Evolutionary conservation across 2,113 vertebrate species (phyloP).

Genomic region (Cryptotis parvus): DNA sequence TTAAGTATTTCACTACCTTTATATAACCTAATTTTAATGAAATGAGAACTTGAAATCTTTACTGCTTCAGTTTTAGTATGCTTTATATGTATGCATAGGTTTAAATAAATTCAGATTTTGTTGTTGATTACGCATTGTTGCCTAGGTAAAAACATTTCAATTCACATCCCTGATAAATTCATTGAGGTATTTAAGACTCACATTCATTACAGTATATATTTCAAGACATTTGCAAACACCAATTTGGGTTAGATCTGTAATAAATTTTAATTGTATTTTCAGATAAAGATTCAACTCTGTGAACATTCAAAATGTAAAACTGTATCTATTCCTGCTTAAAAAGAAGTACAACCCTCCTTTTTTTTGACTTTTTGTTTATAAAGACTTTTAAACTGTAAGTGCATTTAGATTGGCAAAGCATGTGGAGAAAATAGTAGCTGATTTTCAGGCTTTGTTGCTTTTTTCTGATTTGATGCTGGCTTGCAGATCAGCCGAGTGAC

Average conservation of each 20-base stretch:
- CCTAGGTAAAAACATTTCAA: constrained; percentile 3
- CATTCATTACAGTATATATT: background rate
- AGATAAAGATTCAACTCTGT: constrained; percentile 4
- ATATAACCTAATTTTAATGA: background rate
- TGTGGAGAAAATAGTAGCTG: background rate
- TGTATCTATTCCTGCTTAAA: background rate
- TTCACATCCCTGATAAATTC: background rate
- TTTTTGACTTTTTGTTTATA: background rate
- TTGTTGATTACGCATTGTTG: background rate
- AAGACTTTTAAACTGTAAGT: background rate
- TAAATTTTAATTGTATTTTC: background rate
- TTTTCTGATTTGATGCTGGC: background rate
- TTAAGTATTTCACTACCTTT: background rate
- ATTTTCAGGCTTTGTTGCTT: background rate
- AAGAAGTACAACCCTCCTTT: background rate
- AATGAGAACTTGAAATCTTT: background rate
- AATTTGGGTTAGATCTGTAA: background rate
- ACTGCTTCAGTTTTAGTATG: constrained; percentile 2
- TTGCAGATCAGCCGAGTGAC: background rate
- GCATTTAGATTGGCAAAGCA: background rate
- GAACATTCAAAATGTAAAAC: constrained; percentile 32
- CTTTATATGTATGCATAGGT: background rate
- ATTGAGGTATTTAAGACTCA: constrained; percentile 3
- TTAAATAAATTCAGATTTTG: constrained; percentile 11
- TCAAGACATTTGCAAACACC: background rate